Conservation (phyloP, 2,888 invertebrate species). For the Autographa gamma region DNA sequence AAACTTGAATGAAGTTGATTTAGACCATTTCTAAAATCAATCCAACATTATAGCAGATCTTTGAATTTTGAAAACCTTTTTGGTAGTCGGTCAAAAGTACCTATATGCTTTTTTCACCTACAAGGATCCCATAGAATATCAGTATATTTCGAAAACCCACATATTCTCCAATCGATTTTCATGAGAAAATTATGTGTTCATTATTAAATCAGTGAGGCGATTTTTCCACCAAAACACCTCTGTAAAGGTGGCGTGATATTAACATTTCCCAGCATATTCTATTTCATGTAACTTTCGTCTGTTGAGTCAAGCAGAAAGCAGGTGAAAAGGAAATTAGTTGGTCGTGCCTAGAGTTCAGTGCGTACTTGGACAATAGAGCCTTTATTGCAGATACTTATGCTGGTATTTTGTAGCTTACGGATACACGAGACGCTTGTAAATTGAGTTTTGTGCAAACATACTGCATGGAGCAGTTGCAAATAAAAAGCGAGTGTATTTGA, state of each 20-base stretch:
- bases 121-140: too few species aligned
- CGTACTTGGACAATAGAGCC: constrained; percentile 2
- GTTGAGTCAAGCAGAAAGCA: background rate
- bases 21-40: too few species aligned
- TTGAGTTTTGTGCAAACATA: background rate
- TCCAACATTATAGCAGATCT: too few species aligned
- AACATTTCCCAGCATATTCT: background rate
- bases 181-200: background rate
- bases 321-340: constrained; percentile 6
- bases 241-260: background rate
- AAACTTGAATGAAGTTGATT: too few species aligned
- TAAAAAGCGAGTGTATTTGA: background rate
- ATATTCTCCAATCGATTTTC: background rate
- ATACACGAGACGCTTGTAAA: background rate
- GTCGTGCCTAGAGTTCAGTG: background rate
- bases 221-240: background rate
- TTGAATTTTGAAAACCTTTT: too few species aligned
- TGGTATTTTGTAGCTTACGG: background rate
- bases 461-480: background rate
- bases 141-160: too few species aligned
- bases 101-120: too few species aligned
- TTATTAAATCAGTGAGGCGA: background rate
- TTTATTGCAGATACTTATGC: constrained; percentile 4
- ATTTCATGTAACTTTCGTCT: background rate
- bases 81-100: too few species aligned